Conservation (phyloP, 2,888 invertebrate species). For the Cosmia trapezina region DNA sequence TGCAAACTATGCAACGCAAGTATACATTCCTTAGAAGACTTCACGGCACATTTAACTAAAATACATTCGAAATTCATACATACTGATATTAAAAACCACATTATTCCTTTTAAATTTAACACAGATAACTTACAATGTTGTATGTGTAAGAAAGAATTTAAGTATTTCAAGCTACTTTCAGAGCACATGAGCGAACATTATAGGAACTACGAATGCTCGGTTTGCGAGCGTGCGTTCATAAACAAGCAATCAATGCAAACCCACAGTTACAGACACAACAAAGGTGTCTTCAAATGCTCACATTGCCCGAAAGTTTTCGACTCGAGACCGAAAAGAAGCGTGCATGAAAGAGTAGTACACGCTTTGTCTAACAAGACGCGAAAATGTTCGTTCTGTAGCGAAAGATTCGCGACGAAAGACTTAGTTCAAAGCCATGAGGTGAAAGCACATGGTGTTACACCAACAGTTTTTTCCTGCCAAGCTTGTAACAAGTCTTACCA, state of each 20-base stretch:
- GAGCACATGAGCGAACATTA: constrained; percentile 82
- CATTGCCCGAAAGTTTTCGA: constrained; percentile 80
- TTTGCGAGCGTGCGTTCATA: constrained; percentile 76
- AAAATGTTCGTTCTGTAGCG: constrained; percentile 75
- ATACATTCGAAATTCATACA: constrained; percentile 71
- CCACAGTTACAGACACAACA: constrained; percentile 67
- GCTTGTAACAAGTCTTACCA: constrained; percentile 73
- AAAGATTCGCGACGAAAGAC: constrained; percentile 72
- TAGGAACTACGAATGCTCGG: constrained; percentile 76
- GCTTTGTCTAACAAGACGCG: constrained; percentile 59
- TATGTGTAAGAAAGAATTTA: constrained; percentile 73
- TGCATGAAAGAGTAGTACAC: constrained; percentile 80
- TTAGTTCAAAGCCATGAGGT: constrained; percentile 73
- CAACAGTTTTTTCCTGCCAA: constrained; percentile 69
- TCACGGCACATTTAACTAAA: constrained; percentile 71
- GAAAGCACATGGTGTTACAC: constrained; percentile 69
- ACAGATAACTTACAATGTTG: constrained; percentile 70
- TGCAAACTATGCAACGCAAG: constrained; percentile 73
- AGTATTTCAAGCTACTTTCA: constrained; percentile 74
- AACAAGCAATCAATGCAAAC: constrained; percentile 65
- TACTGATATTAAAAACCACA: constrained; percentile 76
- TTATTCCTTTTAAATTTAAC: constrained; percentile 80
- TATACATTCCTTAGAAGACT: constrained; percentile 68
- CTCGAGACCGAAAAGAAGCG: constrained; percentile 73
- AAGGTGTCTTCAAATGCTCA: constrained; percentile 69